These are phyloP conservation scores for Agonopterix subpropinquella DNA, from an alignment of 2,888 invertebrate genomes.

Conservation along the genomic window DNA sequence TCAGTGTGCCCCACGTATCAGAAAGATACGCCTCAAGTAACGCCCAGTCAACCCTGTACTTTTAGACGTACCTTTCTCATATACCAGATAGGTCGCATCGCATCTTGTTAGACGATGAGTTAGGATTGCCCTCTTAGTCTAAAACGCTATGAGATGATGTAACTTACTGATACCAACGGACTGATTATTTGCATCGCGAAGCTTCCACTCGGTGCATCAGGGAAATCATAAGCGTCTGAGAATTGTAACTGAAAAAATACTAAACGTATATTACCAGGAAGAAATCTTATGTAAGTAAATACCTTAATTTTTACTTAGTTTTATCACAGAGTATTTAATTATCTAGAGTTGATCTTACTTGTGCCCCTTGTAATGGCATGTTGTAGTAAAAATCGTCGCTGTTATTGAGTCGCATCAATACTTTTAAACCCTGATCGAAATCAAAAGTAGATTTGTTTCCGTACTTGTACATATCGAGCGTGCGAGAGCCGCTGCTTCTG, in stretches of 20 bases:
- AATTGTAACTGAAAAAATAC: constrained; percentile 61
- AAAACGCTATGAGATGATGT: background rate
- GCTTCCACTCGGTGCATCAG: constrained; percentile 74
- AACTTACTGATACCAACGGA: constrained; percentile 50
- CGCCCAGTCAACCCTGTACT: too few species aligned
- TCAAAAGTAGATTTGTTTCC: constrained; percentile 63
- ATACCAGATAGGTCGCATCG: too few species aligned
- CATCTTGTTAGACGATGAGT: too few species aligned
- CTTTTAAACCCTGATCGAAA: constrained; percentile 56
- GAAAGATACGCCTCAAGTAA: too few species aligned
- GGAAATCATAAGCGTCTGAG: constrained; percentile 74
- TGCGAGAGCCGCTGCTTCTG: constrained; percentile 23
- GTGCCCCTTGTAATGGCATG: constrained; percentile 63
- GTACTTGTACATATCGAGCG: constrained; percentile 51
- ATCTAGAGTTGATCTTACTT: too few species aligned
- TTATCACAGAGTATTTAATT: too few species aligned
- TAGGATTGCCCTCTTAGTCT: too few species aligned
- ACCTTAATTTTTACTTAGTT: background rate
- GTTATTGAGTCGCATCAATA: constrained; percentile 48
- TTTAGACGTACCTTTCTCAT: too few species aligned
- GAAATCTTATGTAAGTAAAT: too few species aligned
- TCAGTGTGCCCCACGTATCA: too few species aligned
- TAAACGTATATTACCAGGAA: too few species aligned
- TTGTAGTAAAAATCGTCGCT: constrained; percentile 70
- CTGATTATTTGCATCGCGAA: constrained; percentile 62